phyloP scores from a whole-genome alignment of 2,888 invertebrate genomes.

The Caenorhabditis sp. region DNA sequence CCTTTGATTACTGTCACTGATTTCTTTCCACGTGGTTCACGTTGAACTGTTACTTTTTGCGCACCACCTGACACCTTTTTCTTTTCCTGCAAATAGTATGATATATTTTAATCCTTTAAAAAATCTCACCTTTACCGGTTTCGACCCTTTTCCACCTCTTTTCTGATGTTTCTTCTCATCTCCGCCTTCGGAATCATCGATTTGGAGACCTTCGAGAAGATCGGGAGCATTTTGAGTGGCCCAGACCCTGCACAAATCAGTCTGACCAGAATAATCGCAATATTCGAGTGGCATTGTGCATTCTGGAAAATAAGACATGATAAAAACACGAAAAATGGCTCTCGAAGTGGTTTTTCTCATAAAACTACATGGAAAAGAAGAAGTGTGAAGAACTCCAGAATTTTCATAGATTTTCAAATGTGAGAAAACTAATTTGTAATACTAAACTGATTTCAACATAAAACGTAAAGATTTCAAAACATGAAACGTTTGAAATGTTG shows the following conservation, averaged over 20 bases:
- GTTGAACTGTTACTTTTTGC: slow-evolving; percentile 75
- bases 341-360: not conserved
- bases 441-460: no score
- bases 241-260: slow-evolving; percentile 92
- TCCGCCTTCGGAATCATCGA: slow-evolving; percentile 23
- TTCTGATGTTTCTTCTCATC: slow-evolving; percentile 81
- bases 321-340: no score
- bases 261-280: slow-evolving; percentile 96
- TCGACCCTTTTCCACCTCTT: slow-evolving; percentile 87
- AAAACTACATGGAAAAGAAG: not conserved
- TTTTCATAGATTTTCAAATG: not conserved
- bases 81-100: slow-evolving; percentile 4
- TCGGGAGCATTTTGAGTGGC: slow-evolving; percentile 87
- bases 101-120: not conserved
- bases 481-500: no score
- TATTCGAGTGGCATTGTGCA: slow-evolving; percentile 78
- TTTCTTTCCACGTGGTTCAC: slow-evolving; percentile 91
- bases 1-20: slow-evolving; percentile 98
- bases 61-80: slow-evolving; percentile 79
- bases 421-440: no score
- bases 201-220: slow-evolving; percentile 38
- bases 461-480: no score
- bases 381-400: not conserved
- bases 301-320: slow-evolving; percentile 30
- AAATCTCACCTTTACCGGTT: slow-evolving; percentile 70